Conservation (phyloP, 2,888 invertebrate genomes). For the Epirrhoe tristata region DNA sequence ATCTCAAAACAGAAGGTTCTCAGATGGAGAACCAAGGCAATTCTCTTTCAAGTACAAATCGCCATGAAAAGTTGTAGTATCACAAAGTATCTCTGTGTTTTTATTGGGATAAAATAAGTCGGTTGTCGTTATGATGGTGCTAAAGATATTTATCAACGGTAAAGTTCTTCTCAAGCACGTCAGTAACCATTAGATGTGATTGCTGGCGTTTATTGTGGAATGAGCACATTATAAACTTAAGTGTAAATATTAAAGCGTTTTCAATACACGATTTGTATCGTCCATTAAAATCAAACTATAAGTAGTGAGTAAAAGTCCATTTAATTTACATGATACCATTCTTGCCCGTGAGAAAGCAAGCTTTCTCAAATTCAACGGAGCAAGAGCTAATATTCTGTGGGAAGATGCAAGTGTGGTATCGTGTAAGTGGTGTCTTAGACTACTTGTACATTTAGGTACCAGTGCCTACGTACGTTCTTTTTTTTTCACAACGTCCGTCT, state of each 20-base stretch:
- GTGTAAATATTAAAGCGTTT: conserved; percentile 4
- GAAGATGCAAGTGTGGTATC: too few relatives aligned
- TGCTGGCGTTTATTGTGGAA: conserved; percentile 9
- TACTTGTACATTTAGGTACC: too few relatives aligned
- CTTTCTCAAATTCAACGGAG: too few relatives aligned
- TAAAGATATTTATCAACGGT: conserved; percentile 64
- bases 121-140: conserved; percentile 65
- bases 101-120: conserved; percentile 29
- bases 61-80: conserved; percentile 1
- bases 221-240: conserved; percentile 4
- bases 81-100: conserved; percentile 6
- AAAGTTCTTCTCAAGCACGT: conserved; percentile 41
- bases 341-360: too few relatives aligned
- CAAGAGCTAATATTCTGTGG: too few relatives aligned
- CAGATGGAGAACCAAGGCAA: too few relatives aligned
- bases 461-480: too few relatives aligned
- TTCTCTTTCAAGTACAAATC: neutral
- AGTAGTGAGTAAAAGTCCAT: too few relatives aligned
- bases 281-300: neutral
- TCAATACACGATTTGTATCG: neutral
- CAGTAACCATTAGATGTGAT: conserved; percentile 12
- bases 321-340: too few relatives aligned
- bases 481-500: too few relatives aligned
- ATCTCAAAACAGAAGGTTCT: too few relatives aligned
- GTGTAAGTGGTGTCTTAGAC: too few relatives aligned